Evolutionary conservation across 2,797 vertebrate species (phyloP), one percentile per base, ranked within the genome.

Genomic region (Hippocampus kuda): DNA sequence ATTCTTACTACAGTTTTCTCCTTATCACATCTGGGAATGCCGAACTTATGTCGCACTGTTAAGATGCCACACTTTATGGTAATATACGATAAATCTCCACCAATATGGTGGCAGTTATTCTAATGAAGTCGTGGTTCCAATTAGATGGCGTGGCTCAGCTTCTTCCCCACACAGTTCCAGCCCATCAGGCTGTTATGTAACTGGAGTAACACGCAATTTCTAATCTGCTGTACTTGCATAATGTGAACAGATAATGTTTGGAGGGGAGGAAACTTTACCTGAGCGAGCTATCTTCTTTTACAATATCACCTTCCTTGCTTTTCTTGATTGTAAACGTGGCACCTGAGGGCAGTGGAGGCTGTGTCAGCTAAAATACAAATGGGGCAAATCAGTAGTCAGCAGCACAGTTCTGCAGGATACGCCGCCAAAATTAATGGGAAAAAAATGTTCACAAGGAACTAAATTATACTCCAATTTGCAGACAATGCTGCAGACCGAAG

Each of bases 1-100:
- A 79, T 72, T 83, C 83, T 79, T 72, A 70, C 79, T 71, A 70
- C 65, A 59, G 72, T 83, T 68, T 81, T 73, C 82, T 81, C 79
- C 71, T 69, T 48, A 49, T 54, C 72, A 81, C 77, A 75, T 82
- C 53, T 75, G 79, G 76, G 79, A 80, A 72, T 65, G 69, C 63
- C 82, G 73, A 82, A 84, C 80, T 87, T 65, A 30, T 68, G 69
- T 61, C 79, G 74, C 77, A 79, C 79, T 79, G 69, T 75, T 76
- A 72, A 83, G 73, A 78, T 80, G 70, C 66, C 74, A 68, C 72
- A 65, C 73, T 77, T 76, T 65, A 74, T 75, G 64, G 34, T 70
- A 74, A 72, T 73, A 69, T 60, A 74, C 72, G 77, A 76, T 78
- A 79, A 84, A 78, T 75, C 65, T 57, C 48, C 63, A 44, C 68